Evolutionary conservation across 2,113 vertebrate species (phyloP), one percentile per base, ranked within the genome.

Genomic region (Embiotoca jacksoni): DNA sequence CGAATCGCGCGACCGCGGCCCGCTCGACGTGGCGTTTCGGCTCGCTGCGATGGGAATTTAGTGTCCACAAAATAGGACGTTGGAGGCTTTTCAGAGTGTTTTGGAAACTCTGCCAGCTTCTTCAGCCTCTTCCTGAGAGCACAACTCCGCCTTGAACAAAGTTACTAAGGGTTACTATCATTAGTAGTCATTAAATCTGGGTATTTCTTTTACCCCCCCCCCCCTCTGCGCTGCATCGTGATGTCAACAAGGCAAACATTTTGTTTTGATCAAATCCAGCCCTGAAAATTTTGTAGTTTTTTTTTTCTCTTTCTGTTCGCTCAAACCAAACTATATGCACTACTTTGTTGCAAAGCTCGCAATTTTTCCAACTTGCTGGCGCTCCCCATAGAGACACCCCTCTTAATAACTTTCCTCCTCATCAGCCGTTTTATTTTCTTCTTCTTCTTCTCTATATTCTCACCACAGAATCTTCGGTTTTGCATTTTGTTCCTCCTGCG

Each of bases 391-490:
- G 85, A 89, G 87, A 88, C 50, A 58, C 67, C 83, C 70, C 71
- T 46, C 23, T 81, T 83, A 88, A 90, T 81, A 87, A 89, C 84
- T 91, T 91, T 83, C 23, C 72, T 78, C 83, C 79, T 91, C 85
- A 89, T 91, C 92, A 86, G 88, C 89, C 23, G 23, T 23, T 23
- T 86, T 23, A 31, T 88, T 88, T 89, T 81, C 68, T 37, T 52
- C n/a, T 88, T 81, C 67, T 46, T 46, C 36, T 50, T 62, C 78
- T 63, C 46, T 62, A 82, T 72, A 36, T 65, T 81, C 59, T 49
- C 44, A 39, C 47, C 54, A 49, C 6, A 50, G 56, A 23, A 23
- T 23, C 23, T 23, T 23, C 23, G 23, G 23, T 23, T 23, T 23
- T 66, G 75, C 68, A 69, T 83, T 80, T 83, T 32, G 1, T 23